Base-by-base conservation (phyloP, 2,888 invertebrate species). In the Meta bourneti region DNA sequence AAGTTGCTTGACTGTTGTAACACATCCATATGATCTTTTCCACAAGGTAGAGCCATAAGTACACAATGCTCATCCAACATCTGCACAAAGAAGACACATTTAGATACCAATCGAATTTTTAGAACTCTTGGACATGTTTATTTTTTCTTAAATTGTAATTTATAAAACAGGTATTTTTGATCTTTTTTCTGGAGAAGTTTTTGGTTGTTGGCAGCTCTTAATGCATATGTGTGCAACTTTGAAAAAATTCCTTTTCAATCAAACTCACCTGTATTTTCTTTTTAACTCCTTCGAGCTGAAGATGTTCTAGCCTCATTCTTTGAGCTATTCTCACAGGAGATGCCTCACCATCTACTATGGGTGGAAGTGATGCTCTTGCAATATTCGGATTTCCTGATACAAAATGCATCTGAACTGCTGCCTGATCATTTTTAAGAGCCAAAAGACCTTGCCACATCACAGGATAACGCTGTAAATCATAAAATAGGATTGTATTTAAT, bases 381-480 rank as follows among this genome's bases (percentile, higher is more conserved):
- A 99, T 97, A 94, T 96, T 96, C 11, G 97, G 97, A 96, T 98
- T 98, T 90, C 99, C 99, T 94, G 98, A 98, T 93, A 99, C 98
- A 95, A 98, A 98, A 96, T 99, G 99, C 99, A 99, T 99, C 96
- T 99, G 99, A 78, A 99, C 99, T 52, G 98, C 98, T 7, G 99
- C 98, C 94, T 98, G 97, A 95, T 99, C 99, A 95, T 98, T 99
- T 96, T 99, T 99, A 93, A 99, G 96, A 0, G 98, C 99, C 93
- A 99, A 95, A 92, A 98, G 95, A 0, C 99, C 98, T 95, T 99
- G 98, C 99, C 99, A 99, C 97, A 99, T 98, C 78, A 98, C 97
- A 11, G 99, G 99, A 95, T 98, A 98, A 91, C 98, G 97, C 97
- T 98, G 96, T 16, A 87, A 70, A 7, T 9, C 2, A 83, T 6